These are phyloP conservation scores for Mustela lutreola DNA, from an alignment of 2,113 vertebrate genomes.

Conservation along the genomic window DNA sequence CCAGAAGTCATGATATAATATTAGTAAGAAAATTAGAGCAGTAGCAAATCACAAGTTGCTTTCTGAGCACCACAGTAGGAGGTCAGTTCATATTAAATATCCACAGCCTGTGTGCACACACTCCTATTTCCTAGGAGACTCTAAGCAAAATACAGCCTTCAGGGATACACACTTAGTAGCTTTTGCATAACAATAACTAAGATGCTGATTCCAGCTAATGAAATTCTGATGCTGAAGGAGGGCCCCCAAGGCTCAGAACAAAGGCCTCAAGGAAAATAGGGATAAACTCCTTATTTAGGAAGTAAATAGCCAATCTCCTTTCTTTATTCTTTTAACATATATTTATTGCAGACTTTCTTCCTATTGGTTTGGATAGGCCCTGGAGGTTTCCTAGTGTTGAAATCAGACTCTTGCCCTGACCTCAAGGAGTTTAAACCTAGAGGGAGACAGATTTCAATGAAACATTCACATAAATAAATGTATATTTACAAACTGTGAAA, in stretches of 20 bases:
- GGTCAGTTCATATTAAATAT: conserved; percentile 72
- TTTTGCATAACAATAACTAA: conserved; percentile 84
- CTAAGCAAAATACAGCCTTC: conserved; percentile 80
- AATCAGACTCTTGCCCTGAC: background rate
- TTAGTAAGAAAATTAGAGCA: conserved; percentile 78
- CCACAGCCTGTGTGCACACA: conserved; percentile 25
- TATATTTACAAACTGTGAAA: conserved; percentile 20
- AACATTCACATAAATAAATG: conserved; percentile 20
- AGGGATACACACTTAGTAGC: conserved; percentile 70
- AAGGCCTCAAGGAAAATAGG: conserved; percentile 63
- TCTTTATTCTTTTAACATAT: conserved; percentile 46
- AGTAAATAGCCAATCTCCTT: conserved; percentile 49
- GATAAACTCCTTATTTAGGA: conserved; percentile 63
- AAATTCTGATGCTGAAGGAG: conserved; percentile 75
- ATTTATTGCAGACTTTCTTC: conserved; percentile 36
- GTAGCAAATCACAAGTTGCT: conserved; percentile 55
- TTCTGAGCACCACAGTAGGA: conserved; percentile 72
- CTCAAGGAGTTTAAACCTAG: conserved; percentile 2
- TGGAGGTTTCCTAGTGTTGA: conserved; percentile 42
- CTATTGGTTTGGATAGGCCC: background rate
- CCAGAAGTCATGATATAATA: conserved; percentile 69
- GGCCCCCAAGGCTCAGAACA: conserved; percentile 19
- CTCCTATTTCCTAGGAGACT: conserved; percentile 69
- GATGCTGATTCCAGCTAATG: conserved; percentile 76
- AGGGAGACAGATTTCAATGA: conserved; percentile 53